Percentiles rank a stretch among this genome's conserved stretches.
These are phyloP conservation scores for Bellardia pandia DNA, from an alignment of 2,888 invertebrate genomes.

Conservation along the genomic window DNA sequence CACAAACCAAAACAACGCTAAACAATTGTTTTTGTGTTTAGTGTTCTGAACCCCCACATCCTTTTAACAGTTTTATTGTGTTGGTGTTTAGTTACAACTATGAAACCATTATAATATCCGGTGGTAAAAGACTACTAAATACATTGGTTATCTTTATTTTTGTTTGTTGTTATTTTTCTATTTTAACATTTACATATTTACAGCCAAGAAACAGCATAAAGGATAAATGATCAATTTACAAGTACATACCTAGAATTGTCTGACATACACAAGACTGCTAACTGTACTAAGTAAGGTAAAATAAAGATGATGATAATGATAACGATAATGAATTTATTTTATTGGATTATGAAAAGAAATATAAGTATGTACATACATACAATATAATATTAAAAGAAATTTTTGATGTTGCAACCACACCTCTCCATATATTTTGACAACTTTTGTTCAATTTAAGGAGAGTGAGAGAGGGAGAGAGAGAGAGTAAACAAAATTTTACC, in stretches of 20 bases:
- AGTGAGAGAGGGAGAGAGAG: background rate
- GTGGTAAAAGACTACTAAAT: conserved; percentile 24
- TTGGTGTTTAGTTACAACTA: conserved; percentile 37
- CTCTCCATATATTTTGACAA: conserved; percentile 24
- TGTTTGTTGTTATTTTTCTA: conserved; percentile 8
- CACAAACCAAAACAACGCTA: conserved; percentile 47
- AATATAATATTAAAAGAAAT: conserved; percentile 2
- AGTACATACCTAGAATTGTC: background rate
- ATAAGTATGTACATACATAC: too few species aligned
- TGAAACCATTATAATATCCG: conserved; percentile 60
- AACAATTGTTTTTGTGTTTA: conserved; percentile 1
- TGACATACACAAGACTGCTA: background rate
- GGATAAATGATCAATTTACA: conserved; percentile 43
- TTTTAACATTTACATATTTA: conserved; percentile 36
- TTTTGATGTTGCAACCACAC: conserved; percentile 49
- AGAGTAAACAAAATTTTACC: background rate
- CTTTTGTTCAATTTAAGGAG: background rate
- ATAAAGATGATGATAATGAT: too few species aligned
- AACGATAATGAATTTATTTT: background rate
- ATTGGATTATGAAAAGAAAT: conserved; percentile 7
- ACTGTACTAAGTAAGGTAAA: conserved; percentile 14
- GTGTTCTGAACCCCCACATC: conserved; percentile 23
- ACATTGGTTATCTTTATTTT: conserved; percentile 13
- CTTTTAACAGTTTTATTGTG: conserved; percentile 32
- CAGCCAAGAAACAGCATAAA: conserved; percentile 13